Evolutionary conservation across 2,888 invertebrate species (phyloP), one percentile per base, ranked within the genome.

Genomic region (Papilio elwesi): DNA sequence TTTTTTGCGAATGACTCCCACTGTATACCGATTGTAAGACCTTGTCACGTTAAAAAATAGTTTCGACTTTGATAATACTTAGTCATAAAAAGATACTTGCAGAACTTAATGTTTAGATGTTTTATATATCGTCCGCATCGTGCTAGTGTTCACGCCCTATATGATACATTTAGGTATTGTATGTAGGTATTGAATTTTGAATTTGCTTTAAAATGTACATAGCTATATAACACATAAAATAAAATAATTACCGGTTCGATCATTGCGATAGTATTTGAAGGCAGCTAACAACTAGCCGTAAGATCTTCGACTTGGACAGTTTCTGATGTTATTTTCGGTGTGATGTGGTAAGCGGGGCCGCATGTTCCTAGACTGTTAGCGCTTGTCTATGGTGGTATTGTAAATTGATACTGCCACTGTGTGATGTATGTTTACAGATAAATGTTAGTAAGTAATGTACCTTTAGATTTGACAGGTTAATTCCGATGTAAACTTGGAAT

Each of bases 281-380:
- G 26, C 26, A 26, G 1, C 4, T n/a, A n/a, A n/a, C n/a, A n/a
- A n/a, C 26, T 26, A 26, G 26, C 26, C 26, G 26, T 26, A 26
- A n/a, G n/a, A 11, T 13, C 53, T 53, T 53, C 9, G 53, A 53
- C 26, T 26, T 53, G 47, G 47, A 5, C 47, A 38, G 36, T 13
- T 36, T 57, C 26, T 26, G 1, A 26, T 26, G 26, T 2, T 57
- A 36, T 36, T 57, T 57, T 57, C 36, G 13, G 0, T 57, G 7
- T 57, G 10, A 59, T 38, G 59, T 55, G n/a, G 47, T 49, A 15
- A 15, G 36, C 13, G 7, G 16, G 70, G 15, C 48, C 16, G 51
- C 49, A 48, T 36, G 57, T 71, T 71, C 71, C 59, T 71, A 70
- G 70, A 48, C 55, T 53, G 62, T 48, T 53, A 70, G 64, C 36